Base-by-base conservation (phyloP, 2,797 vertebrate species). In the Morelia viridis region DNA sequence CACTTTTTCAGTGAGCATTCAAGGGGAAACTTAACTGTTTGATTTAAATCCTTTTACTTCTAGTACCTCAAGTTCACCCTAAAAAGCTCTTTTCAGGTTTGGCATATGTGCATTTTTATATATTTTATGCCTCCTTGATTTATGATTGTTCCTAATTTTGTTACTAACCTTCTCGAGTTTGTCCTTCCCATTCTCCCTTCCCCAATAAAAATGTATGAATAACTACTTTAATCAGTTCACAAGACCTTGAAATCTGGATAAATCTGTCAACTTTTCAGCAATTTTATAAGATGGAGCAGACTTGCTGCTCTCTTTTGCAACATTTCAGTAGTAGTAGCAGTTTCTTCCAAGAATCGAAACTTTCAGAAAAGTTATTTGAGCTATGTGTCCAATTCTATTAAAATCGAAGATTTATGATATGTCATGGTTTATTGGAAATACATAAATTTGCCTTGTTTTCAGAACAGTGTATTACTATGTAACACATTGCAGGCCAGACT, bases 191-290 rank as follows among this genome's bases (percentile, higher is more conserved):
- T n/a, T 15, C 26, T 19, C 15, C 13, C 62, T 61, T 24, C n/a
- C 26, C 24, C n/a, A n/a, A 84, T 60, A 91, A 60, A 90, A 91
- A 76, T 60, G 56, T 60, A 60, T 46, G 62, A 87, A 10, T 71
- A 58, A 68, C 85, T 22, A 15, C 19, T 62, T 31, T 83, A 31
- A 83, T 88, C 71, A 84, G 4, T 64, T n/a, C 17, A 88, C 24
- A 50, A 91, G 24, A 58, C 60, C 87, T 84, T 89, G 60, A 92
- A 89, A 31, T 12, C 22, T 53, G 53, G 31, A 35, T 89, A 92
- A 89, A 92, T 65, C 87, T 92, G 86, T 84, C 71, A 84, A 88
- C 50, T 56, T 76, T 83, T 83, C 71, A 88, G 46, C 71, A 57
- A 62, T n/a, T 88, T 88, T 83, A 64, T 10, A 80, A 64, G 17